Evolutionary conservation across 2,113 vertebrate species (phyloP).

Genomic region (Bufo bufo): DNA sequence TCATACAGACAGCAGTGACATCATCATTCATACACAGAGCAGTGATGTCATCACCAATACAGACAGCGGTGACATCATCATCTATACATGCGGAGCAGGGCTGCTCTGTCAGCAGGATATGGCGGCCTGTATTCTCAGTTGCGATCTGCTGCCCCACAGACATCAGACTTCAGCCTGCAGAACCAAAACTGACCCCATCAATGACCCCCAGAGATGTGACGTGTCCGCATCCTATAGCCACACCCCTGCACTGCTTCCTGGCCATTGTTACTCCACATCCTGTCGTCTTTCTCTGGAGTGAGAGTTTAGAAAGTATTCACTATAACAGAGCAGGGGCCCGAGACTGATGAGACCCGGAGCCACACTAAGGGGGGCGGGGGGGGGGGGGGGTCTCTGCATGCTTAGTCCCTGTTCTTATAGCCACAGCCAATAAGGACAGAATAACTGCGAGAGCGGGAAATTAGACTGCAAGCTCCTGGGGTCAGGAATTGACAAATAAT

Average conservation of each 20-base stretch:
- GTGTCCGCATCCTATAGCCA: not conserved
- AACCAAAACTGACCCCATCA: too few species aligned
- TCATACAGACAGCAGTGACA: not conserved
- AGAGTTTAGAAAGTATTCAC: not conserved
- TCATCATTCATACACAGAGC: too few species aligned
- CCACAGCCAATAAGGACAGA: too few species aligned
- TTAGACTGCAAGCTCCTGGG: not conserved
- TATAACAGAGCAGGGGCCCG: not conserved
- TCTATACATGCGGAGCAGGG: not conserved
- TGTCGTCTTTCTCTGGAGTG: not conserved
- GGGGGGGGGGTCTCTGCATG: not conserved
- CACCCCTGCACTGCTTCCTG: not conserved
- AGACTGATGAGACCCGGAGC: not conserved
- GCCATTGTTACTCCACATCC: slow-evolving; percentile 5
- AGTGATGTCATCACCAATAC: too few species aligned
- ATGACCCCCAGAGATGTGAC: not conserved
- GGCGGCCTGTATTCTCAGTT: not conserved
- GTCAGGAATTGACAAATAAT: too few species aligned
- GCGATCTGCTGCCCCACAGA: too few species aligned
- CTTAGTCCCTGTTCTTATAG: too few species aligned
- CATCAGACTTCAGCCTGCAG: too few species aligned
- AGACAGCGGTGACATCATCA: not conserved
- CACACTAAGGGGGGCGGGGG: not conserved
- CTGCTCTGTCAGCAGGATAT: not conserved
- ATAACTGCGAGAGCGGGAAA: too few species aligned